These are phyloP conservation scores for Eurypyga helias DNA, from an alignment of 2,113 vertebrate genomes.

Conservation along the genomic window DNA sequence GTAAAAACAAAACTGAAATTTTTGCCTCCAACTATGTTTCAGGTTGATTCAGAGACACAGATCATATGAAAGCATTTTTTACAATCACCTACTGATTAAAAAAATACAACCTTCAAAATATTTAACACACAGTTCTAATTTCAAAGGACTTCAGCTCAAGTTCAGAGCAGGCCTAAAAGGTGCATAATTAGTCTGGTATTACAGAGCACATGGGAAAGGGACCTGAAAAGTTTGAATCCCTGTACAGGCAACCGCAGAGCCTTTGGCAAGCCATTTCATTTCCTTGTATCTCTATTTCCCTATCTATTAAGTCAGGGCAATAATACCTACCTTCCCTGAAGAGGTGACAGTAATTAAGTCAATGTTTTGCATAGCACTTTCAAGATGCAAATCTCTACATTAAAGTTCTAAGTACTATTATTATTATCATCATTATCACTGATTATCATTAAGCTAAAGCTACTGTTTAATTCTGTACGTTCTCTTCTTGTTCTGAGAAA, in stretches of 20 bases:
- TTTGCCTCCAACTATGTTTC: background rate
- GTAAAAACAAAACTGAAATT: background rate
- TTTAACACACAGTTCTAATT: background rate
- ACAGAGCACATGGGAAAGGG: background rate
- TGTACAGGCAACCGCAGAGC: constrained; percentile 16
- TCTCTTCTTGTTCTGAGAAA: constrained; percentile 22
- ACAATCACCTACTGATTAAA: background rate
- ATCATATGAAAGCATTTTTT: background rate
- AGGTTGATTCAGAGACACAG: background rate
- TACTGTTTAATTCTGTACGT: constrained; percentile 38
- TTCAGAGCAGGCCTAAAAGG: background rate
- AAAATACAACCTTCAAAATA: background rate
- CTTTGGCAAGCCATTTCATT: constrained; percentile 45
- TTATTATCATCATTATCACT: constrained; percentile 60
- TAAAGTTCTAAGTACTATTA: constrained; percentile 62
- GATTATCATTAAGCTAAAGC: constrained; percentile 62
- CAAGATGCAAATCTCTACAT: constrained; percentile 66
- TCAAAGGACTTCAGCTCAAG: background rate
- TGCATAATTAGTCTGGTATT: constrained; percentile 15
- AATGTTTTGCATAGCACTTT: constrained; percentile 69
- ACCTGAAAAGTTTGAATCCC: constrained; percentile 45
- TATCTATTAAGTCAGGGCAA: constrained; percentile 47
- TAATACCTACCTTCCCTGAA: constrained; percentile 56
- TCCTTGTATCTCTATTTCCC: constrained; percentile 56
- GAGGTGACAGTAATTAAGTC: constrained; percentile 72